phyloP scores from a whole-genome alignment of 2,113 vertebrate species.

The Pungitius pungitius region DNA sequence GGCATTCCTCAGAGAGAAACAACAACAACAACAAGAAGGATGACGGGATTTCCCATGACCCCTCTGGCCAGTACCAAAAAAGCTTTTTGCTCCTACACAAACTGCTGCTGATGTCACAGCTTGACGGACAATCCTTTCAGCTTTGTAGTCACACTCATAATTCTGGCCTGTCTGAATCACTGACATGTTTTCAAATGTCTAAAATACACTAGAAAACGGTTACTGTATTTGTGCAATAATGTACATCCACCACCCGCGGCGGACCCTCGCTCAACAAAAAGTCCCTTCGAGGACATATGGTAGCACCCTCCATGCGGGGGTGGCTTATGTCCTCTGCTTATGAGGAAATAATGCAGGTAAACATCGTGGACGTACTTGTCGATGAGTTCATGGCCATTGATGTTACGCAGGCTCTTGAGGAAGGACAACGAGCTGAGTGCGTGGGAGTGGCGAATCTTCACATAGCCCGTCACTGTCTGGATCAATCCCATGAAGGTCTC shows the following conservation, averaged over 20 bases:
- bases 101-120: slow-evolving; percentile 39
- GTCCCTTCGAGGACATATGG: slow-evolving; percentile 17
- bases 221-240: background rate
- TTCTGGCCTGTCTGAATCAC: slow-evolving; percentile 3
- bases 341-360: slow-evolving; percentile 16
- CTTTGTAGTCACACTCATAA: slow-evolving; percentile 64
- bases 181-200: slow-evolving; percentile 6
- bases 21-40: slow-evolving; percentile 73
- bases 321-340: slow-evolving; percentile 20
- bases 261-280: background rate
- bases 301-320: slow-evolving; percentile 19
- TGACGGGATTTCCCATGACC: slow-evolving; percentile 81
- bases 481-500: slow-evolving; percentile 98
- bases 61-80: slow-evolving; percentile 47
- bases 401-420: slow-evolving; percentile 92
- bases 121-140: slow-evolving; percentile 11
- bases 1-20: slow-evolving; percentile 79
- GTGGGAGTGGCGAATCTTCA: slow-evolving; percentile 96
- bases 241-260: background rate
- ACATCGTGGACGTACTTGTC: slow-evolving; percentile 83
- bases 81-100: slow-evolving; percentile 28
- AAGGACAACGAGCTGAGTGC: slow-evolving; percentile 94
- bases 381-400: slow-evolving; percentile 91
- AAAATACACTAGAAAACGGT: background rate
- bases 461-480: slow-evolving; percentile 93